phyloP scores from a whole-genome alignment of 2,888 invertebrate genomes.

The Chelonus formosanus region DNA sequence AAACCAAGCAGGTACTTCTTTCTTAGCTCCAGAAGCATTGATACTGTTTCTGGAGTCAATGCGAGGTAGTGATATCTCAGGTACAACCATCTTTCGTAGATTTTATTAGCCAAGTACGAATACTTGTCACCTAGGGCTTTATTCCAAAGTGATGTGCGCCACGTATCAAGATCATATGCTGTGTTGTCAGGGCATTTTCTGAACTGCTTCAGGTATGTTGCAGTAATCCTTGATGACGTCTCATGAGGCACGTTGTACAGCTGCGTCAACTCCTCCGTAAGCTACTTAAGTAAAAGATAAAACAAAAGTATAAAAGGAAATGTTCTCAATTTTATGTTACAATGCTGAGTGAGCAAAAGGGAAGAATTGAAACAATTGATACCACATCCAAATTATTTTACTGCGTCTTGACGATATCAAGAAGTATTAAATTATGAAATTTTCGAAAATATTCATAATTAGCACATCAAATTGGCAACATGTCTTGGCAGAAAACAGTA shows the following conservation, averaged over 20 bases:
- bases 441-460: neutral
- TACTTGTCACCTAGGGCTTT: slow-evolving; percentile 79
- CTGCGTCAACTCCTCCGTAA: slow-evolving; percentile 70
- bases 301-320: slow-evolving; percentile 41
- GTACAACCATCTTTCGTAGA: slow-evolving; percentile 81
- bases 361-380: slow-evolving; percentile 31
- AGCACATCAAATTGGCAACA: neutral
- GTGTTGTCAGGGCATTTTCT: slow-evolving; percentile 84
- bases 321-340: slow-evolving; percentile 29
- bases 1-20: slow-evolving; percentile 80
- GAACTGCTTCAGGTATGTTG: slow-evolving; percentile 78
- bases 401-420: neutral
- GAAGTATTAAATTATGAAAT: neutral
- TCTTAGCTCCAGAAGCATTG: slow-evolving; percentile 75
- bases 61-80: slow-evolving; percentile 81
- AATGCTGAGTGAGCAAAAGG: slow-evolving; percentile 38
- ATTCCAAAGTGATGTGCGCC: slow-evolving; percentile 81
- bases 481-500: neutral
- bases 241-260: slow-evolving; percentile 75
- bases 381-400: slow-evolving; percentile 44
- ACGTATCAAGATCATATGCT: slow-evolving; percentile 76
- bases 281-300: slow-evolving; percentile 55
- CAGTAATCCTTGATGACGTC: slow-evolving; percentile 72
- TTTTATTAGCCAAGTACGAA: slow-evolving; percentile 75
- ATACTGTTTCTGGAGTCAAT: slow-evolving; percentile 74